These are phyloP conservation scores for Trichonephila clavata DNA, from an alignment of 1,140 invertebrate genomes.

Conservation along the genomic window DNA sequence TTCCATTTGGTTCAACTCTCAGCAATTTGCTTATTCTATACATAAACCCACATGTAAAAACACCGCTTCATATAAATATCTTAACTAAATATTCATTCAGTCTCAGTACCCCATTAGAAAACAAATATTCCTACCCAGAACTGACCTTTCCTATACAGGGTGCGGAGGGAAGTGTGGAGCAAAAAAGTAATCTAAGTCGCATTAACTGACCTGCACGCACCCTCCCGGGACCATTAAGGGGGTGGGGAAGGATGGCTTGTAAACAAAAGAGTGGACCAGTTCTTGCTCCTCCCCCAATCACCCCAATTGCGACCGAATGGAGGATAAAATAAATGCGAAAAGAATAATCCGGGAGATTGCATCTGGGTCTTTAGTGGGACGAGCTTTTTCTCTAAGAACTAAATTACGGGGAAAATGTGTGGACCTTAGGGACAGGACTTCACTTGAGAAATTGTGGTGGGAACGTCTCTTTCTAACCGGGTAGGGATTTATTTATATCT, in stretches of 20 bases:
- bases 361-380: neutral
- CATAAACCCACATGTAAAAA: too few relatives aligned
- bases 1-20: too few relatives aligned
- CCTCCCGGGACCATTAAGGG: neutral
- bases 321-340: slow-evolving; percentile 38
- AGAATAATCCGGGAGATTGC: slow-evolving; percentile 23
- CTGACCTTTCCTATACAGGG: too few relatives aligned
- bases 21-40: too few relatives aligned
- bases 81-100: too few relatives aligned
- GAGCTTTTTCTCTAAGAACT: neutral
- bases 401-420: slow-evolving; percentile 19
- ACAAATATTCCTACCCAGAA: too few relatives aligned
- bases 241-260: neutral
- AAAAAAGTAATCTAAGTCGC: slow-evolving; percentile 28
- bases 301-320: slow-evolving; percentile 18
- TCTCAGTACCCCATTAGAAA: too few relatives aligned
- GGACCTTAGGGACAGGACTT: neutral
- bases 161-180: neutral
- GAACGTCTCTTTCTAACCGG: neutral
- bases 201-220: neutral
- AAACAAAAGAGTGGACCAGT: neutral
- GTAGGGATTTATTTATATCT: neutral
- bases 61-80: too few relatives aligned
- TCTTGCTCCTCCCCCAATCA: neutral
- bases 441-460: neutral